A percentile compares a stretch with the other conserved stretches of the same genome.
Evolutionary conservation across 2,888 invertebrate genomes (phyloP).

Genomic region (Microplitis deprimator): DNA sequence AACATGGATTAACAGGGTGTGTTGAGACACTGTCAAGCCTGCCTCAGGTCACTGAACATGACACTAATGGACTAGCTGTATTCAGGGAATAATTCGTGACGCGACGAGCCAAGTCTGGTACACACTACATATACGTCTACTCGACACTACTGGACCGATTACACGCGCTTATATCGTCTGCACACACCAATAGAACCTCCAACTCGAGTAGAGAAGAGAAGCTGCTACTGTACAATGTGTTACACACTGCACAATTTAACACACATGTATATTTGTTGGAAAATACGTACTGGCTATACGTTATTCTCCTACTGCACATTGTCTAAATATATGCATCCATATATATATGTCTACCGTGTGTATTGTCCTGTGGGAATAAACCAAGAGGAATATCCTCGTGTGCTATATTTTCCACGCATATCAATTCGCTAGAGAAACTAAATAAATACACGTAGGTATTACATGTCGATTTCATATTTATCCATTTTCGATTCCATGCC

Average conservation of each 20-base stretch:
- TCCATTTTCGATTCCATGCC: background rate
- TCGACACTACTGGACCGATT: slow-evolving; percentile 41
- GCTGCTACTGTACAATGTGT: slow-evolving; percentile 27
- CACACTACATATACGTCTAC: slow-evolving; percentile 18
- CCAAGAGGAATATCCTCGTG: slow-evolving; percentile 26
- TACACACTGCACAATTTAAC: background rate
- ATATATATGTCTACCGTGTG: background rate
- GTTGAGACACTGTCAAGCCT: slow-evolving; percentile 50
- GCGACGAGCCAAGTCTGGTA: slow-evolving; percentile 44
- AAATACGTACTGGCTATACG: slow-evolving; percentile 8
- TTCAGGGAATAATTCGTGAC: slow-evolving; percentile 53
- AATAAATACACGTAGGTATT: background rate
- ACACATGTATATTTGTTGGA: slow-evolving; percentile 21
- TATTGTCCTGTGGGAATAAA: slow-evolving; percentile 29
- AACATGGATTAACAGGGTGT: slow-evolving; percentile 20
- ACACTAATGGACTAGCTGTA: slow-evolving; percentile 53
- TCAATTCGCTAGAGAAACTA: background rate
- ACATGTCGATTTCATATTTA: background rate
- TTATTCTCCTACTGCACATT: background rate
- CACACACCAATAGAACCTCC: slow-evolving; percentile 2
- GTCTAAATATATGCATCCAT: slow-evolving; percentile 15
- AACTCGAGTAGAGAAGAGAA: slow-evolving; percentile 22
- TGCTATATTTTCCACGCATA: slow-evolving; percentile 5
- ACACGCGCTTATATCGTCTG: slow-evolving; percentile 44
- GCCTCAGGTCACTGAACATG: slow-evolving; percentile 50